Conservation (phyloP, 2,888 invertebrate genomes). For the Eledone cirrhosa region DNA sequence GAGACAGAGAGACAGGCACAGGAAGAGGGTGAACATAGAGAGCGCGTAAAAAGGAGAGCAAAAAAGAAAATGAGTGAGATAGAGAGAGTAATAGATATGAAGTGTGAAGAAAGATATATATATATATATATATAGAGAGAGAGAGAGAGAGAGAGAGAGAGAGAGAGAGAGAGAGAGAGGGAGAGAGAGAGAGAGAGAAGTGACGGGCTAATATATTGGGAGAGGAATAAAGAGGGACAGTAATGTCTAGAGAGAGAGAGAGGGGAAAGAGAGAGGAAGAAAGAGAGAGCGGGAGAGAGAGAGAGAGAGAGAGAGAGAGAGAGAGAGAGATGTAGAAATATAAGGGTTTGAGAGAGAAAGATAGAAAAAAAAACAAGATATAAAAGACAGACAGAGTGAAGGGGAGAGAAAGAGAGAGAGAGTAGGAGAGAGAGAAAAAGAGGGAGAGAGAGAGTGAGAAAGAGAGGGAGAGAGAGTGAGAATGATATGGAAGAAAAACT, state of each 20-base stretch:
- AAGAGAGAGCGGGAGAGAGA: background rate
- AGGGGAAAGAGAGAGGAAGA: background rate
- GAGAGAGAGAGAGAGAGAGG: constrained; percentile 7
- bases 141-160: background rate
- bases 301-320: background rate
- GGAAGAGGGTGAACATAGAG: too few relatives aligned
- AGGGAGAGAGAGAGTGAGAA: background rate
- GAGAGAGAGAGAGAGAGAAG: background rate
- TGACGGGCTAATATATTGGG: background rate
- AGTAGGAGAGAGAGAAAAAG: background rate
- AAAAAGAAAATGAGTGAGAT: background rate
- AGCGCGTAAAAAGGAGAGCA: too few relatives aligned
- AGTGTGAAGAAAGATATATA: too few relatives aligned
- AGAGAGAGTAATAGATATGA: constrained; percentile 9
- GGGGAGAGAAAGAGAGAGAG: background rate
- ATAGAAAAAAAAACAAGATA: background rate
- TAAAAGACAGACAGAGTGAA: background rate
- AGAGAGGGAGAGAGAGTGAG: background rate
- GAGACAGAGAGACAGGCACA: too few relatives aligned
- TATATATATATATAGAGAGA: too few relatives aligned
- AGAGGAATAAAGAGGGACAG: background rate
- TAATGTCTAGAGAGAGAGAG: background rate
- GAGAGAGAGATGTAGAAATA: background rate
- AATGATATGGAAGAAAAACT: background rate
- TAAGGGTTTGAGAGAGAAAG: background rate